phyloP scores from a whole-genome alignment of 2,113 vertebrate genomes.

The Boulengeromyrus knoepffleri region DNA sequence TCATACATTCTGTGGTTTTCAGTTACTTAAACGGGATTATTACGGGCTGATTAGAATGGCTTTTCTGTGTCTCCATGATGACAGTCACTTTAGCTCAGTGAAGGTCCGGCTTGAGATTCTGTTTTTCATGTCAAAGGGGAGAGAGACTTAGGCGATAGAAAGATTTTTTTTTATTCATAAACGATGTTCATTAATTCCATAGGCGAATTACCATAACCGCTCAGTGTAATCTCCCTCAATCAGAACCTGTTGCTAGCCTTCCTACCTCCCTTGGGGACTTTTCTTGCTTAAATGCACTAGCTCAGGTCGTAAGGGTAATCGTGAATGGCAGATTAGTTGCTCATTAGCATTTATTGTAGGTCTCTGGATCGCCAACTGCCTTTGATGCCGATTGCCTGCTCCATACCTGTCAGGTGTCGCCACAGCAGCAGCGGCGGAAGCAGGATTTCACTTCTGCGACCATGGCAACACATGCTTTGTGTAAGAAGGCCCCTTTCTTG shows the following conservation, averaged over 20 bases:
- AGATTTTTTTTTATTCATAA: neutral
- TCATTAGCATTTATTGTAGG: neutral
- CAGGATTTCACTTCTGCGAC: neutral
- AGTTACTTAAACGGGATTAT: neutral
- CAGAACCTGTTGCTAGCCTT: neutral
- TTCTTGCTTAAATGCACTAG: neutral
- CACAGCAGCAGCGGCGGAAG: neutral
- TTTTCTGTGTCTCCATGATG: slow-evolving; percentile 11
- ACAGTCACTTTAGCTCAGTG: neutral
- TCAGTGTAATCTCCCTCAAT: neutral
- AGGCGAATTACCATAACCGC: neutral
- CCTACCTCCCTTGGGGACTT: neutral
- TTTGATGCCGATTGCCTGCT: neutral
- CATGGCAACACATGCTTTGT: slow-evolving; percentile 10
- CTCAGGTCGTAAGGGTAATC: neutral
- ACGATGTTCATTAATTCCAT: neutral
- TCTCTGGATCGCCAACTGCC: neutral
- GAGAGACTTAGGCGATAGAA: neutral
- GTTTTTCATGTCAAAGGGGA: neutral
- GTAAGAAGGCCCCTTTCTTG: neutral
- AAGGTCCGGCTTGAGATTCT: neutral
- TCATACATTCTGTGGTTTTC: neutral
- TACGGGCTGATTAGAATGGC: neutral
- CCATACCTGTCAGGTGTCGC: neutral
- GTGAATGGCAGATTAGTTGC: neutral